A percentile compares a stretch with the other conserved stretches of the same genome.
Conservation (phyloP, 1,140 invertebrate genomes). For the Zaprionus lachaisei region DNA sequence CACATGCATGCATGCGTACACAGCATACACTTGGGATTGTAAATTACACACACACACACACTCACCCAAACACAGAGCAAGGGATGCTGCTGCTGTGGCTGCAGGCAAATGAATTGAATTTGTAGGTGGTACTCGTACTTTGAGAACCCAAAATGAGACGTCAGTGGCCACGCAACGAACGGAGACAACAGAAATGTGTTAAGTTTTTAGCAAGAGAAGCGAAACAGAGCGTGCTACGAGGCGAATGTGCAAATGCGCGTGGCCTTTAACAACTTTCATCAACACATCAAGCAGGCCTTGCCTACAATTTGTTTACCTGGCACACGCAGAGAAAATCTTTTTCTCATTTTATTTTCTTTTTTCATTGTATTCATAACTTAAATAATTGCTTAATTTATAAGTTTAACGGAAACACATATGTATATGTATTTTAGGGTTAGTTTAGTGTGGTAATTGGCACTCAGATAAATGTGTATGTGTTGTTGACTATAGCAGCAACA, state of each 20-base stretch:
- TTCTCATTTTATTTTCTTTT: neutral
- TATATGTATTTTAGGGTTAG: constrained; percentile 18
- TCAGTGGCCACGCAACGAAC: constrained; percentile 48
- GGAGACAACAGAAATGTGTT: constrained; percentile 60
- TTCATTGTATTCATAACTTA: neutral
- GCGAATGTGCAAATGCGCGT: constrained; percentile 74
- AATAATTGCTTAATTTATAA: constrained; percentile 14
- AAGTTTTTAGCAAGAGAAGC: constrained; percentile 58
- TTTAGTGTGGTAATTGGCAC: constrained; percentile 51
- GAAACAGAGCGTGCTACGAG: constrained; percentile 37
- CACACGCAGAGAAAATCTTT: neutral
- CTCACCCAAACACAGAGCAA: constrained; percentile 10
- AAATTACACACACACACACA: constrained; percentile 68
- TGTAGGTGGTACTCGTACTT: constrained; percentile 38
- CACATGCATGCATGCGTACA: constrained; percentile 66
- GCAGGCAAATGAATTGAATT: constrained; percentile 58
- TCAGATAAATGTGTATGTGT: too few relatives aligned
- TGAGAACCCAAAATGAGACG: constrained; percentile 52
- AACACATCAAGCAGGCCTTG: constrained; percentile 46
- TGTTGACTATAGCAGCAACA: too few relatives aligned
- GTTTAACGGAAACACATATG: constrained; percentile 40
- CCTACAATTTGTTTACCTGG: constrained; percentile 16
- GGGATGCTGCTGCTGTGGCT: constrained; percentile 19
- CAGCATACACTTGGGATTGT: constrained; percentile 68
- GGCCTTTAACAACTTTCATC: constrained; percentile 55